Percentiles rank a stretch among this genome's conserved stretches.
Evolutionary conservation across 2,888 invertebrate genomes (phyloP).

Genomic region (Papilio demoleus): DNA sequence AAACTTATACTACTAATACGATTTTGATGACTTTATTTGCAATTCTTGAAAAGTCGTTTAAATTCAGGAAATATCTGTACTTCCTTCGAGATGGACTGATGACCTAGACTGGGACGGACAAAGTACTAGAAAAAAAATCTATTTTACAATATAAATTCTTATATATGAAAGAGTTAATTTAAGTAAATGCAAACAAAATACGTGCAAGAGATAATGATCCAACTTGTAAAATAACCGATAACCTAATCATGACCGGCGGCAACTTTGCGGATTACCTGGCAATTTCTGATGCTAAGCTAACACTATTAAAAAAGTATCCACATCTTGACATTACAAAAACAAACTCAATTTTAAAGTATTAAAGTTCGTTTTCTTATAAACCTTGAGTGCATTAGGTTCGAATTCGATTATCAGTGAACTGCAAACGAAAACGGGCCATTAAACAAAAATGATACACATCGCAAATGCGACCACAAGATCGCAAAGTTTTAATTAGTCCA

Average conservation of each 20-base stretch:
- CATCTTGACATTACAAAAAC: neutral
- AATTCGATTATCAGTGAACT: slow-evolving; percentile 48
- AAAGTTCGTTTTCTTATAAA: slow-evolving; percentile 10
- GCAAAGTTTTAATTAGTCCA: slow-evolving; percentile 79
- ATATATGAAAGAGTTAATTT: neutral
- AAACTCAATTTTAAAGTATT: neutral
- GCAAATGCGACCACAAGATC: slow-evolving; percentile 64
- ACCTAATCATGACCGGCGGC: slow-evolving; percentile 32
- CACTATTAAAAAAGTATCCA: slow-evolving; percentile 26
- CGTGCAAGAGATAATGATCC: slow-evolving; percentile 22
- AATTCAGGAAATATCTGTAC: neutral
- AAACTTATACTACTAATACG: slow-evolving; percentile 1
- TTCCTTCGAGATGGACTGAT: neutral
- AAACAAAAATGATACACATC: slow-evolving; percentile 78
- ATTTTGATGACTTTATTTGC: neutral
- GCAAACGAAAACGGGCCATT: slow-evolving; percentile 71
- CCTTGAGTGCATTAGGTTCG: slow-evolving; percentile 8
- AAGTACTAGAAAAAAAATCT: neutral
- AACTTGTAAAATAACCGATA: slow-evolving; percentile 32
- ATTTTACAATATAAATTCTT: too few relatives aligned
- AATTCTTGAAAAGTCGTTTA: neutral
- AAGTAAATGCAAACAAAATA: slow-evolving; percentile 16
- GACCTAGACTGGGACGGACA: neutral
- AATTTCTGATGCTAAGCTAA: slow-evolving; percentile 28
- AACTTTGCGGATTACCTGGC: slow-evolving; percentile 36